A percentile compares a stretch with the other conserved stretches of the same genome.
These are phyloP conservation scores for Neodiprion virginianus DNA, from an alignment of 1,140 invertebrate genomes.

Conservation along the genomic window DNA sequence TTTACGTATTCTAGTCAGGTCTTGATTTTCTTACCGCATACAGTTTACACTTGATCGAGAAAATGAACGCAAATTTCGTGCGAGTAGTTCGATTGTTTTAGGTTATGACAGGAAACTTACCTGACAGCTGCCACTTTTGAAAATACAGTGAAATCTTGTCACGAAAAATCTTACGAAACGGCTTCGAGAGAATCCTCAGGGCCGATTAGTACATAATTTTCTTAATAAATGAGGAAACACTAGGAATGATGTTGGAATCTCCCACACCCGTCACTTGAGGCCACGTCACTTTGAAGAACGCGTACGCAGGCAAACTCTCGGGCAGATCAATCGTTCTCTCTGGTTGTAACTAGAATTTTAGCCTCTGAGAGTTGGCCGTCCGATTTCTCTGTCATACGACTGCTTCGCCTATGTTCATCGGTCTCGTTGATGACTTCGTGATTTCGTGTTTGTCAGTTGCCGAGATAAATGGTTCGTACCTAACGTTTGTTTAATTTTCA, in stretches of 20 bases:
- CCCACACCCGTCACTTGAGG: background rate
- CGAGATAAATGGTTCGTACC: background rate
- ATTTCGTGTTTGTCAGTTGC: conserved; percentile 4
- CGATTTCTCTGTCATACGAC: no score
- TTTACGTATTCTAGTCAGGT: no score
- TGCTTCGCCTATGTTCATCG: background rate
- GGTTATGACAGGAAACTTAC: background rate
- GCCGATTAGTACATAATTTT: background rate
- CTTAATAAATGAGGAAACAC: background rate
- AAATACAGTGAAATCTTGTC: background rate
- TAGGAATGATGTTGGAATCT: background rate
- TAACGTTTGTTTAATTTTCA: no score
- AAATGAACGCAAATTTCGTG: no score
- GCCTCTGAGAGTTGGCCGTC: no score
- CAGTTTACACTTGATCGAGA: no score
- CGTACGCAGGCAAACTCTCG: no score
- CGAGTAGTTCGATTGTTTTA: background rate
- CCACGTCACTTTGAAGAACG: background rate
- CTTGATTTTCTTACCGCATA: no score
- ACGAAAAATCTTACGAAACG: background rate
- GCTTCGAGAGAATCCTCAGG: background rate
- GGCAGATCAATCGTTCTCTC: no score
- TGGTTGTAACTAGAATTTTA: no score
- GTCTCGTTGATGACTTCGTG: conserved; percentile 7
- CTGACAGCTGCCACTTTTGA: background rate